Percentiles rank a stretch among this genome's conserved stretches.
Conservation (phyloP, 2,113 vertebrate genomes). For the Ammodramus savannarum region DNA sequence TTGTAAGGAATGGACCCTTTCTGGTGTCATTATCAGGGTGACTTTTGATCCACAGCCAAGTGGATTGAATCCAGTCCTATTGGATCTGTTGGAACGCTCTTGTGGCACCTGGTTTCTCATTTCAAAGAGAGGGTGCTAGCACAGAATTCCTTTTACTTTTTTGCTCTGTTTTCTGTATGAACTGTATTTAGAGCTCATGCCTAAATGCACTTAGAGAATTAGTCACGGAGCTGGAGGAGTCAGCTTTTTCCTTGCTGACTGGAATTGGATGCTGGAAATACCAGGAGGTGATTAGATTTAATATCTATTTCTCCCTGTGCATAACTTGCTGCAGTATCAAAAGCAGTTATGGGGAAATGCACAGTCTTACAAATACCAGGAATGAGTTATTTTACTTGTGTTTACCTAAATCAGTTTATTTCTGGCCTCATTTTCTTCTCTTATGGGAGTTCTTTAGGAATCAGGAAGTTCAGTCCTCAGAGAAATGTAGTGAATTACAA, state of each 20-base stretch:
- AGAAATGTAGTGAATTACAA: neutral
- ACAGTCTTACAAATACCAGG: neutral
- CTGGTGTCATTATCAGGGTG: neutral
- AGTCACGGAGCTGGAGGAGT: neutral
- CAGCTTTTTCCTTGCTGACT: neutral
- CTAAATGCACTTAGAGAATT: neutral
- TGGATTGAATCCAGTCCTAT: neutral
- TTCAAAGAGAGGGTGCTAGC: neutral
- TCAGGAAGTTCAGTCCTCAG: neutral
- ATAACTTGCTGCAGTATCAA: neutral
- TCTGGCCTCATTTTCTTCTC: neutral
- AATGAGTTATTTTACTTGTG: neutral
- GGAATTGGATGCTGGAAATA: neutral
- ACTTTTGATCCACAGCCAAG: neutral
- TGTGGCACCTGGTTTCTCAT: neutral
- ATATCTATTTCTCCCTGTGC: neutral
- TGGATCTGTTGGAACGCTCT: neutral
- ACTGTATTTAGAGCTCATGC: neutral
- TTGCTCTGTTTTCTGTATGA: neutral
- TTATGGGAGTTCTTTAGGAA: neutral
- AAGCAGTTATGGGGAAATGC: neutral
- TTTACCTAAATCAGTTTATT: neutral
- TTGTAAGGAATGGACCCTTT: neutral
- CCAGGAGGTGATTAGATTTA: neutral
- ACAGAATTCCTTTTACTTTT: neutral